A percentile compares a stretch with the other conserved stretches of the same genome.
Evolutionary conservation across 2,888 invertebrate species (phyloP).

Genomic region (Pachliopta kotzebuea): DNA sequence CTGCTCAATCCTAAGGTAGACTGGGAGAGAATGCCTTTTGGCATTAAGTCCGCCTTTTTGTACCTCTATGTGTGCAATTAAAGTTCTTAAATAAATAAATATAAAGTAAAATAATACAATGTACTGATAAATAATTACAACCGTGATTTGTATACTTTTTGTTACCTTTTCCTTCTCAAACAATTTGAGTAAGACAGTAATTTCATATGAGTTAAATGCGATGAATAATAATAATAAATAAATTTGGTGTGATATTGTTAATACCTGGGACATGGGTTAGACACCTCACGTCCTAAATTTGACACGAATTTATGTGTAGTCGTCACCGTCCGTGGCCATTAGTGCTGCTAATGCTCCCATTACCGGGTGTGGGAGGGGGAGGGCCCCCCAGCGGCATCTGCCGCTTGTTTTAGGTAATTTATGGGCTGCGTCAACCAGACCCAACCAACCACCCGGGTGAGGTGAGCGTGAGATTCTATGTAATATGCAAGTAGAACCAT

Average conservation of each 20-base stretch:
- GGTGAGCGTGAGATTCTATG: conserved; percentile 45
- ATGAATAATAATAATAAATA: neutral
- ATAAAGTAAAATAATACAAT: neutral
- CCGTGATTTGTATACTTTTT: neutral
- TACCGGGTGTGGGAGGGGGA: conserved; percentile 57
- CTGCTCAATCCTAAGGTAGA: too few relatives aligned
- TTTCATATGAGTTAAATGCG: too few relatives aligned
- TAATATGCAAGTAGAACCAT: conserved; percentile 30
- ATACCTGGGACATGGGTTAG: conserved; percentile 35
- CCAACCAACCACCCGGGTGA: conserved; percentile 52
- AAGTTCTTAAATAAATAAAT: too few relatives aligned
- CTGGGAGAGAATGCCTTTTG: too few relatives aligned
- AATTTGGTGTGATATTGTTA: conserved; percentile 7
- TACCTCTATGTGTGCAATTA: too few relatives aligned
- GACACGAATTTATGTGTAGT: conserved; percentile 76
- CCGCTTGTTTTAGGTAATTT: conserved; percentile 80
- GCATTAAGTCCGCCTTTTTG: too few relatives aligned
- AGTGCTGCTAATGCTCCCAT: conserved; percentile 77
- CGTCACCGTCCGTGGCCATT: conserved; percentile 75
- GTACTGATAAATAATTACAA: neutral
- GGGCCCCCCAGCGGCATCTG: conserved; percentile 63
- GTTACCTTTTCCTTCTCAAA: neutral
- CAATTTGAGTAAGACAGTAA: too few relatives aligned
- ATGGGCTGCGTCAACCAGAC: conserved; percentile 64
- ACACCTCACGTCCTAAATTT: conserved; percentile 59